Conservation (phyloP, 2,888 invertebrate species). For the Zygaena filipendulae region DNA sequence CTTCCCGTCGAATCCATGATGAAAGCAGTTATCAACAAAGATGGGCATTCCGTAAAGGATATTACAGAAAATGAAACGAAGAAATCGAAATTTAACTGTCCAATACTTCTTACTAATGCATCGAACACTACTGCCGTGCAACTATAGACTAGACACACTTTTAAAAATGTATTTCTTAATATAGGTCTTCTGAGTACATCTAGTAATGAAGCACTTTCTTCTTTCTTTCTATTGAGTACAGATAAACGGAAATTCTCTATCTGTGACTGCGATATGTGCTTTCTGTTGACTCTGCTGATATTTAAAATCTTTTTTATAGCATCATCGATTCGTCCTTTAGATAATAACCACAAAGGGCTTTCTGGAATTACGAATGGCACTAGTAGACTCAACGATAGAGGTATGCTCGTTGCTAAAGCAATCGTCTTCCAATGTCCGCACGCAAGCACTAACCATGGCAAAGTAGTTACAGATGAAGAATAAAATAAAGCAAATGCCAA, state of each 20-base stretch:
- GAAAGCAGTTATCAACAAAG: conserved; percentile 34
- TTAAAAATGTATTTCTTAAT: conserved; percentile 31
- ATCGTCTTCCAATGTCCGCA: conserved; percentile 41
- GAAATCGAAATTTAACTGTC: conserved; percentile 35
- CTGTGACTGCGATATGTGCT: conserved; percentile 25
- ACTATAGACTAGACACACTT: conserved; percentile 32
- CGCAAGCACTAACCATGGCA: conserved; percentile 43
- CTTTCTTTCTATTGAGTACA: conserved; percentile 12
- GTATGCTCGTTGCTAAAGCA: conserved; percentile 36
- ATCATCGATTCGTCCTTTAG: conserved; percentile 36
- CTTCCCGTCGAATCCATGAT: conserved; percentile 37
- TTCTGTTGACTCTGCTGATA: conserved; percentile 35
- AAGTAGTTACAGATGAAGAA: conserved; percentile 22
- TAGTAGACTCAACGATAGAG: conserved; percentile 30
- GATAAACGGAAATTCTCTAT: conserved; percentile 31
- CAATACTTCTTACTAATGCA: conserved; percentile 35
- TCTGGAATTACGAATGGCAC: conserved; percentile 39
- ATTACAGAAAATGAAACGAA: conserved; percentile 43
- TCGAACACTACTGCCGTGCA: conserved; percentile 36
- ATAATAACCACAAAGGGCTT: conserved; percentile 44
- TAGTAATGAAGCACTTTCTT: conserved; percentile 15
- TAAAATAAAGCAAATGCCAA: conserved; percentile 39
- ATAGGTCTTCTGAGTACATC: conserved; percentile 30
- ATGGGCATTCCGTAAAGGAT: conserved; percentile 44
- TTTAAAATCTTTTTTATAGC: conserved; percentile 29